Percentiles rank a stretch among this genome's conserved stretches.
Evolutionary conservation across 2,113 vertebrate species (phyloP).

Genomic region (Aramus guarauna): DNA sequence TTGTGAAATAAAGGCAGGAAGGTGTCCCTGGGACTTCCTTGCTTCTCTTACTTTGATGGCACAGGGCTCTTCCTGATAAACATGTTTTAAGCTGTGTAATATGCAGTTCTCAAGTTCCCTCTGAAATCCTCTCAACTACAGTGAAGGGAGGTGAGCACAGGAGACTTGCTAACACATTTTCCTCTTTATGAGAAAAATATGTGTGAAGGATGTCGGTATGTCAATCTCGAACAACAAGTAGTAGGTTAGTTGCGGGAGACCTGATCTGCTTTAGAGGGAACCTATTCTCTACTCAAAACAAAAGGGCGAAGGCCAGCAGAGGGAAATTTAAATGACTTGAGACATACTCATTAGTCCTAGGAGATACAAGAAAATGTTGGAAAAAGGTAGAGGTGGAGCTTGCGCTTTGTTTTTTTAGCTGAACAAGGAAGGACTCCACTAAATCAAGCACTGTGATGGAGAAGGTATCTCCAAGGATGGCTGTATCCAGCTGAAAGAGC

Average conservation of each 20-base stretch:
- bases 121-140: neutral
- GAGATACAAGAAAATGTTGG: neutral
- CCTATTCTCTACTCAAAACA: neutral
- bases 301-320: neutral
- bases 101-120: neutral
- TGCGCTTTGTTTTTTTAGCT: neutral
- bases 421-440: neutral
- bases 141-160: neutral
- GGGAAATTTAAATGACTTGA: neutral
- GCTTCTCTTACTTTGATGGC: neutral
- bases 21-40: neutral
- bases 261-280: neutral
- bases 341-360: neutral
- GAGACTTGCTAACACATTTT: neutral
- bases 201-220: fast-evolving
- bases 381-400: neutral
- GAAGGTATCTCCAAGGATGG: neutral
- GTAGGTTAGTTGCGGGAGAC: neutral
- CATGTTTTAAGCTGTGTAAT: neutral
- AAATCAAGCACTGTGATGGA: fast-evolving
- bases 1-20: neutral
- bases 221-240: neutral
- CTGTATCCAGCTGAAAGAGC: neutral
- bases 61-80: neutral
- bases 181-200: neutral